Evolutionary conservation across 2,888 invertebrate species (phyloP).

Genomic region (Eulithis prunata): DNA sequence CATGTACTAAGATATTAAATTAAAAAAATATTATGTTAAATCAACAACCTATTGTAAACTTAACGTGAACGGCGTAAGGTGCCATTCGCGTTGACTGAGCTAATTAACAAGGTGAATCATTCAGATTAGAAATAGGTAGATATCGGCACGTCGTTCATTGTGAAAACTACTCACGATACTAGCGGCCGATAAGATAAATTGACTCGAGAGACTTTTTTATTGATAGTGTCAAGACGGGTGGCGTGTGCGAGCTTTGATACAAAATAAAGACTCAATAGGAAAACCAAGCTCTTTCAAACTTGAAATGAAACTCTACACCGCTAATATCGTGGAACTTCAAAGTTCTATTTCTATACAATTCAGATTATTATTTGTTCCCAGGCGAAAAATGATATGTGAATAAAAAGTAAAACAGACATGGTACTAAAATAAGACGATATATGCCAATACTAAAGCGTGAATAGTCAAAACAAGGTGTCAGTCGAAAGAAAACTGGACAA

Average conservation of each 20-base stretch:
- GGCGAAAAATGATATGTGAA: conserved; percentile 20
- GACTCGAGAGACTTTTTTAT: conserved; percentile 74
- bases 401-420: conserved; percentile 10
- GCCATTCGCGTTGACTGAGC: conserved; percentile 47
- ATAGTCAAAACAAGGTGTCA: conserved; percentile 30
- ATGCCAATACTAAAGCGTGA: conserved; percentile 30
- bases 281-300: conserved; percentile 14
- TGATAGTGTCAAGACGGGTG: conserved; percentile 72
- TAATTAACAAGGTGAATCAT: conserved; percentile 82
- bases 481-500: conserved; percentile 31
- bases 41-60: conserved; percentile 53
- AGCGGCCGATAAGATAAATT: conserved; percentile 80
- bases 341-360: conserved; percentile 7
- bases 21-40: conserved; percentile 64
- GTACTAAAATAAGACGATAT: conserved; percentile 22
- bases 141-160: conserved; percentile 83
- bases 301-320: conserved; percentile 20
- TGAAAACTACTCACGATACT: conserved; percentile 82
- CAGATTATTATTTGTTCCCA: conserved; percentile 6
- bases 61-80: conserved; percentile 49
- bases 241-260: conserved; percentile 53
- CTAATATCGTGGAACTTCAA: conserved; percentile 13
- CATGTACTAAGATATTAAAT: conserved; percentile 82
- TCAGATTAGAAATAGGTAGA: conserved; percentile 82
- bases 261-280: conserved; percentile 38